These are phyloP conservation scores for Mobula birostris DNA, from an alignment of 2,113 vertebrate genomes.

Conservation along the genomic window DNA sequence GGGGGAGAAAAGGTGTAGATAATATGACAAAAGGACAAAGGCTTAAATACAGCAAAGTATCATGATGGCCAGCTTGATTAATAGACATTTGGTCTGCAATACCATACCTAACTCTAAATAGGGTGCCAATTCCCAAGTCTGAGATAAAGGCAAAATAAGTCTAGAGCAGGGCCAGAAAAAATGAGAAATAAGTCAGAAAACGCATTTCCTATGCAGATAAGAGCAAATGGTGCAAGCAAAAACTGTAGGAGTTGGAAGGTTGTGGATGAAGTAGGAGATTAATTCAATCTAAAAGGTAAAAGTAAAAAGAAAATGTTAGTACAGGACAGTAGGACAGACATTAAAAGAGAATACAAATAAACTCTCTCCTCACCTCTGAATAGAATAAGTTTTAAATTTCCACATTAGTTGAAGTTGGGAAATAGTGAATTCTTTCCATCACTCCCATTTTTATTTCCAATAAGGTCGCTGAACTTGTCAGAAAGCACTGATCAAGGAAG, in stretches of 20 bases:
- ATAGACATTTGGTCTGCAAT: not conserved
- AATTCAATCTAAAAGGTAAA: not conserved
- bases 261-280: too few species aligned
- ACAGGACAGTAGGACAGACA: not conserved
- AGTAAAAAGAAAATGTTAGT: not conserved
- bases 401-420: not conserved
- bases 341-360: not conserved
- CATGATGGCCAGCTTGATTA: not conserved
- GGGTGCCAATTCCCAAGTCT: not conserved
- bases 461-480: not conserved
- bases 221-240: not conserved
- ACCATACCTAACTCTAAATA: not conserved
- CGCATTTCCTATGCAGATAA: not conserved
- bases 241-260: not conserved
- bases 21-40: not conserved
- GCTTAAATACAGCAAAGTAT: not conserved
- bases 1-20: not conserved
- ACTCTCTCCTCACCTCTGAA: not conserved
- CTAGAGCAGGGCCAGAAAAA: not conserved
- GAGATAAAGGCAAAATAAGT: not conserved
- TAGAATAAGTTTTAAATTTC: not conserved
- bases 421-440: not conserved
- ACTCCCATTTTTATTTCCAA: not conserved
- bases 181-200: not conserved
- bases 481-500: not conserved